phyloP scores from a whole-genome alignment of 1,140 invertebrate genomes.

The Callitettix versicolor region DNA sequence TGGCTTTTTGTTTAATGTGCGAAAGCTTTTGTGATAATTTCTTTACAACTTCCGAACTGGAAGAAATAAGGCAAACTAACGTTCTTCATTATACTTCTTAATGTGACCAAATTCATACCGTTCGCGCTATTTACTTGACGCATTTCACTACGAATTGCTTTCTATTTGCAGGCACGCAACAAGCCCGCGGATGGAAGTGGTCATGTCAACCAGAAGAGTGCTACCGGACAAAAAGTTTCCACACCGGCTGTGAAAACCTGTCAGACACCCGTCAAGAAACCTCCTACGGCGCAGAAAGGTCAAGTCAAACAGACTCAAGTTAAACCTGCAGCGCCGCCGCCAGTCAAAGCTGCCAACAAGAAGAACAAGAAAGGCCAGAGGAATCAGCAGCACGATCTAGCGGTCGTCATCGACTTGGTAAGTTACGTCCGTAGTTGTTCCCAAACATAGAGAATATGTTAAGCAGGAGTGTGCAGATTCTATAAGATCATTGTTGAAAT shows the following conservation, averaged over 20 bases:
- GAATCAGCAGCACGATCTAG: constrained; percentile 68
- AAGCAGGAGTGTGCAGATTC: too few species aligned
- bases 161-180: constrained; percentile 51
- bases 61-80: too few species aligned
- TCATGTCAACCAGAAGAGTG: constrained; percentile 57
- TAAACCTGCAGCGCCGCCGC: constrained; percentile 24
- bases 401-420: constrained; percentile 72
- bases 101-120: too few species aligned
- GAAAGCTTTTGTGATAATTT: too few species aligned
- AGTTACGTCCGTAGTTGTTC: constrained; percentile 31
- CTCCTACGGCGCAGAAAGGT: constrained; percentile 38
- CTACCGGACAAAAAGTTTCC: constrained; percentile 34
- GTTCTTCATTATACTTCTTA: too few species aligned
- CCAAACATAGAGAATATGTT: too few species aligned
- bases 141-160: too few species aligned
- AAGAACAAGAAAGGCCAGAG: constrained; percentile 66
- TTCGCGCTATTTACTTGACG: too few species aligned
- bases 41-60: too few species aligned
- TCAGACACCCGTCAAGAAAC: constrained; percentile 43
- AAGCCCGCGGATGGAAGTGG: constrained; percentile 65
- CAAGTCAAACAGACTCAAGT: constrained; percentile 33
- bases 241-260: constrained; percentile 21
- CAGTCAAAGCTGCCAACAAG: constrained; percentile 41
- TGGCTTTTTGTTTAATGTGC: too few species aligned
- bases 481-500: too few species aligned